phyloP scores from a whole-genome alignment of 2,888 invertebrate species.

The Euphydryas editha region DNA sequence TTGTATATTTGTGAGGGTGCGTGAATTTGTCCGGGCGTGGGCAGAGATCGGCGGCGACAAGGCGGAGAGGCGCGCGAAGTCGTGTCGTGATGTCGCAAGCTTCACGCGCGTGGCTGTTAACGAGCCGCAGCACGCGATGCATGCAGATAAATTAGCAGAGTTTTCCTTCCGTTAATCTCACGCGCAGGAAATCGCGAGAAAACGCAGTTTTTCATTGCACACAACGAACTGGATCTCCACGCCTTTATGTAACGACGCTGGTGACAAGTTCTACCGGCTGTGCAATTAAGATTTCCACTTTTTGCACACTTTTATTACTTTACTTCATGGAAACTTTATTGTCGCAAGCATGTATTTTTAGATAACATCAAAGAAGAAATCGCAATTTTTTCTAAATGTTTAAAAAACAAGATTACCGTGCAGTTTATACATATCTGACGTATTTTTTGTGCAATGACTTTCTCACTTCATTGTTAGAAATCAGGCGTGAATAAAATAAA shows the following conservation, averaged over 20 bases:
- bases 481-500: no score
- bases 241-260: constrained; percentile 76
- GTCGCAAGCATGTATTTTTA: constrained; percentile 75
- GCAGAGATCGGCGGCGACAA: constrained; percentile 53
- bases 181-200: constrained; percentile 79
- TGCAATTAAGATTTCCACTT: constrained; percentile 82
- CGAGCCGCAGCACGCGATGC: constrained; percentile 74
- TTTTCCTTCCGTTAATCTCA: constrained; percentile 78
- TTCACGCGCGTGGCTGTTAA: constrained; percentile 59
- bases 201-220: constrained; percentile 76
- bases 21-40: constrained; percentile 48
- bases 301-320: constrained; percentile 80
- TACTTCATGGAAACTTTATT: constrained; percentile 82
- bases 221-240: constrained; percentile 74
- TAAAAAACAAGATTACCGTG: constrained; percentile 69
- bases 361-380: constrained; percentile 80
- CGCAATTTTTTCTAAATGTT: constrained; percentile 78
- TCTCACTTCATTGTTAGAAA: constrained; percentile 40
- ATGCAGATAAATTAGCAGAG: constrained; percentile 67
- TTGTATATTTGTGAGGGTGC: constrained; percentile 52
- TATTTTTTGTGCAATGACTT: constrained; percentile 19
- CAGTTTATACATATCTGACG: constrained; percentile 55
- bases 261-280: constrained; percentile 72
- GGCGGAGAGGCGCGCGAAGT: constrained; percentile 45
- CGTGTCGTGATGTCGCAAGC: constrained; percentile 45